Conservation (phyloP, 2,113 vertebrate species). For the Daubentonia madagascariensis region DNA sequence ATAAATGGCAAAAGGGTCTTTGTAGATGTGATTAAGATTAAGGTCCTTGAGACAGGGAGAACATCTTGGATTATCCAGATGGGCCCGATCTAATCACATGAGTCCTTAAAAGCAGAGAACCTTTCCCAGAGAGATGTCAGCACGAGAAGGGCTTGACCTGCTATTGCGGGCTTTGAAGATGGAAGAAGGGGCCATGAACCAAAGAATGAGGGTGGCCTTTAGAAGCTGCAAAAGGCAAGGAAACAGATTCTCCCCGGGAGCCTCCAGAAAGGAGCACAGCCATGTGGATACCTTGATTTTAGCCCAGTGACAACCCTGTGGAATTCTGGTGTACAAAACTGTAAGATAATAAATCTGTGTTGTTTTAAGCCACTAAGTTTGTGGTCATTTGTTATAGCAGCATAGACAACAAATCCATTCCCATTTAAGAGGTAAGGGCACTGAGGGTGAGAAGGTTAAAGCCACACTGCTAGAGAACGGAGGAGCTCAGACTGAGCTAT, state of each 20-base stretch:
- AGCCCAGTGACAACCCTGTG: neutral
- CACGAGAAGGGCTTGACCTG: rapidly evolving
- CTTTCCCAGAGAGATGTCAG: rapidly evolving
- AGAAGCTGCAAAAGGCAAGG: neutral
- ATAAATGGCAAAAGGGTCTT: neutral
- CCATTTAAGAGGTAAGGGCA: neutral
- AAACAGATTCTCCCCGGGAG: neutral
- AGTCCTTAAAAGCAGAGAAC: neutral
- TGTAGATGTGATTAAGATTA: neutral
- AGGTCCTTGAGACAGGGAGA: rapidly evolving
- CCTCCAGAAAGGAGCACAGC: rapidly evolving
- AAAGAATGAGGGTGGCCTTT: neutral
- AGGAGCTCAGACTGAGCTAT: neutral
- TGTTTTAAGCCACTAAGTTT: neutral
- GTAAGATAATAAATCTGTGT: neutral
- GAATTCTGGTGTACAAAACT: neutral
- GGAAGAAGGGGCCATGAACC: rapidly evolving
- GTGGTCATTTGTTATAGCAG: neutral
- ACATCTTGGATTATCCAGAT: neutral
- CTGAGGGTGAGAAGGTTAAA: neutral
- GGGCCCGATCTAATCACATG: rapidly evolving
- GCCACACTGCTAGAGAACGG: rapidly evolving
- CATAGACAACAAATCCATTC: neutral
- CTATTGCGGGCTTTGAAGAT: neutral
- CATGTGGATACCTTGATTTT: no score